Percentiles rank a stretch among this genome's conserved stretches.
phyloP scores from a whole-genome alignment of 2,888 invertebrate genomes.

The Ectobius pallidus region DNA sequence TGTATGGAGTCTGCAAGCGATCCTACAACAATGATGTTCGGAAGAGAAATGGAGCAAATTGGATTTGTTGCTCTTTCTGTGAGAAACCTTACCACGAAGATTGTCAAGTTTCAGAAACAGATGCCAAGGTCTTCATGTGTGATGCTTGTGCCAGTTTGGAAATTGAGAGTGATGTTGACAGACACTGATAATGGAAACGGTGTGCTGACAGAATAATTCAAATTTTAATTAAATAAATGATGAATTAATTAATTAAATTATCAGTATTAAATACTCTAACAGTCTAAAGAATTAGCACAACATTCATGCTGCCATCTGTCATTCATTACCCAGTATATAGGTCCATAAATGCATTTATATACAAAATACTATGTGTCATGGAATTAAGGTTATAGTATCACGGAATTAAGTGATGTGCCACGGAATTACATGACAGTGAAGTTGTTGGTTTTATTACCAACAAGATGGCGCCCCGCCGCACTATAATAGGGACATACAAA shows the following conservation, averaged over 20 bases:
- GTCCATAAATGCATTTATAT: too few species aligned
- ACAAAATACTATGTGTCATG: background rate
- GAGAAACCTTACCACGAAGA: background rate
- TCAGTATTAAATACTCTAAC: too few species aligned
- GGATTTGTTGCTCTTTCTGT: background rate
- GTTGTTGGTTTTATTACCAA: too few species aligned
- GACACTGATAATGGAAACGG: background rate
- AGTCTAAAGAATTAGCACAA: too few species aligned
- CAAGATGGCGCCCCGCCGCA: too few species aligned
- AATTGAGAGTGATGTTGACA: background rate
- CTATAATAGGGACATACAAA: too few species aligned
- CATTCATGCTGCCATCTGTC: too few species aligned
- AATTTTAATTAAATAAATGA: background rate
- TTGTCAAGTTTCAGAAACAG: background rate
- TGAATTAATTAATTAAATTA: too few species aligned
- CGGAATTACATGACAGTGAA: background rate
- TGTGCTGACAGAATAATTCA: background rate
- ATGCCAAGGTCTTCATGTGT: background rate
- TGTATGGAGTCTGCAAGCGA: background rate
- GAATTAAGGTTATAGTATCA: too few species aligned
- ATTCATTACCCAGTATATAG: too few species aligned
- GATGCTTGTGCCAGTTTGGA: background rate
- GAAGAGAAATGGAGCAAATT: background rate
- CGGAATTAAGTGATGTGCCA: background rate
- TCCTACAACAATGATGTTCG: background rate